Evolutionary conservation across 2,888 invertebrate species (phyloP), one percentile per base, ranked within the genome.

Genomic region (Chloromyia formosa): DNA sequence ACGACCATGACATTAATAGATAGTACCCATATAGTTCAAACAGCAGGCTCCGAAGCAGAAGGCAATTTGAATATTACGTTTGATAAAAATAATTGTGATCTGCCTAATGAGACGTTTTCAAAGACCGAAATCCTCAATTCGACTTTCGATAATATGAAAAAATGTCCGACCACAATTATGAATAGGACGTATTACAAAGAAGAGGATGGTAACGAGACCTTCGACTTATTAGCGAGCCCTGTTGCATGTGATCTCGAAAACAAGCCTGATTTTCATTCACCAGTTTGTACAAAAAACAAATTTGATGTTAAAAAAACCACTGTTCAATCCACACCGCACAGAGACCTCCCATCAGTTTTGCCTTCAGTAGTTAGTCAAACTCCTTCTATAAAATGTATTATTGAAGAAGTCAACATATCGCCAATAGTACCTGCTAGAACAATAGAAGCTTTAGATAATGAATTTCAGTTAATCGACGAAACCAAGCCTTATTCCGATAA

Each of bases 1-100:
- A 83, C 82, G 12, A 83, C 83, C 10, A 82, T 83, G 66, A 83
- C 82, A 77, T 76, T 84, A 73, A 81, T 84, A 16, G 83, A 83
- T 73, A 84, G 79, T 60, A 81, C 80, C 76, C 78, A 81, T 80
- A n/a, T 53, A 27, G 42, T 49, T 22, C 60, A 61, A 22, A 5
- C 42, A 2, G 49, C 22, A 14, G 18, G 10, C 45, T 2, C 22
- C 16, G 49, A 20, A 1, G 12, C 16, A 16, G 61, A 73, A 12
- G 35, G n/a, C 7, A 60, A 45, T 14, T 10, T 49, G n/a, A 60
- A 73, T 61, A 18, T 23, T 7, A 73, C 73, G n/a, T 73, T 61
- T 23, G 45, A 23, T n/a, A 45, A 42, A 16, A 12, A 72, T 42
- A 10, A 22, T 18, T 14, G 12, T n/a, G 71, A 56, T 10, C 16